These are phyloP conservation scores for Carterocephalus palaemon DNA, from an alignment of 2,888 invertebrate species.

Conservation along the genomic window DNA sequence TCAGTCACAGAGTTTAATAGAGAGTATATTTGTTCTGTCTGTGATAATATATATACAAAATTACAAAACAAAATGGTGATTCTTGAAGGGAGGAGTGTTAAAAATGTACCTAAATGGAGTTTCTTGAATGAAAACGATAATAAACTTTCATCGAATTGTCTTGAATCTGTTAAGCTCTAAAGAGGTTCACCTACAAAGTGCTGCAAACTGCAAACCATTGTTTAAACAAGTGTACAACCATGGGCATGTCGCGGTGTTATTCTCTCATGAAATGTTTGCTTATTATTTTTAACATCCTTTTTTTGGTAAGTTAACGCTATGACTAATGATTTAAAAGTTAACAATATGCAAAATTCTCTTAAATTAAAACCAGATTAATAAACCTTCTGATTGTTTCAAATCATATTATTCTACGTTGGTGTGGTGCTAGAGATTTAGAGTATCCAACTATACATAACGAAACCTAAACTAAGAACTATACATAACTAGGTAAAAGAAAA, in stretches of 20 bases:
- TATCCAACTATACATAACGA: too few species aligned
- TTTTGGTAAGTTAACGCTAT: constrained; percentile 85
- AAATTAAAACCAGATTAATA: too few species aligned
- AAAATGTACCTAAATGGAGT: constrained; percentile 26
- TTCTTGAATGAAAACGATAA: constrained; percentile 9
- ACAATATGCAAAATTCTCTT: too few species aligned
- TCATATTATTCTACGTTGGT: too few species aligned
- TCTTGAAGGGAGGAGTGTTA: constrained; percentile 19
- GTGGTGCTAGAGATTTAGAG: too few species aligned
- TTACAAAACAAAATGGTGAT: constrained; percentile 9
- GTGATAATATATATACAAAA: constrained; percentile 5
- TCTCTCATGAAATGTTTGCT: constrained; percentile 84
- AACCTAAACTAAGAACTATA: too few species aligned
- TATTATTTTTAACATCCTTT: constrained; percentile 84
- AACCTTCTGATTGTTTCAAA: too few species aligned
- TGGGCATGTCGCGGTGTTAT: constrained; percentile 85
- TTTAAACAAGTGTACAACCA: constrained; percentile 42
- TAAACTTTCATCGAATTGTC: neutral
- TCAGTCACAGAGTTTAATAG: too few species aligned
- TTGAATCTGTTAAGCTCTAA: neutral
- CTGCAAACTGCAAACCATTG: neutral
- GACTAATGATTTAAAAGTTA: too few species aligned
- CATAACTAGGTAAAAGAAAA: too few species aligned
- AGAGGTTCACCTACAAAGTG: neutral
- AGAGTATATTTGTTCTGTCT: too few species aligned